Evolutionary conservation across 2,888 invertebrate genomes (phyloP).

Genomic region (Ormyrus pomaceus): DNA sequence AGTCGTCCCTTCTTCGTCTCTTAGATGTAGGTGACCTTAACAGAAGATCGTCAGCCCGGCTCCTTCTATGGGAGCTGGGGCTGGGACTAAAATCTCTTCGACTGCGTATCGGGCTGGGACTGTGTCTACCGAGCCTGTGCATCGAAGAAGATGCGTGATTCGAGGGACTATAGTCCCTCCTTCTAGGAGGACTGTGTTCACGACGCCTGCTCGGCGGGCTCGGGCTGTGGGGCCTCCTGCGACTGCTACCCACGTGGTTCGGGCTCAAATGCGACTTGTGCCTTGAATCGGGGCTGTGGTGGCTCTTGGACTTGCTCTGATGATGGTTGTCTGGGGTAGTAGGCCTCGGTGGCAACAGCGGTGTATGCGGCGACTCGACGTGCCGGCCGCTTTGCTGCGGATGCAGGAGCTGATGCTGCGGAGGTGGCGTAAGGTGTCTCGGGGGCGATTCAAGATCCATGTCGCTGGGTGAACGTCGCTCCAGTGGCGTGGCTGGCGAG

Average conservation of each 20-base stretch:
- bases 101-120: slow-evolving; percentile 68
- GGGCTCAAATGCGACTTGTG: slow-evolving; percentile 59
- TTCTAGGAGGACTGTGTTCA: slow-evolving; percentile 64
- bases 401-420: slow-evolving; percentile 19
- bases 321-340: slow-evolving; percentile 66
- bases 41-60: slow-evolving; percentile 64
- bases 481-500: slow-evolving; percentile 79
- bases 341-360: slow-evolving; percentile 78
- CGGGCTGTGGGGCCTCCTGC: slow-evolving; percentile 72
- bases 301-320: slow-evolving; percentile 63
- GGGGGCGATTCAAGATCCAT: slow-evolving; percentile 71
- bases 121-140: slow-evolving; percentile 66
- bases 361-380: slow-evolving; percentile 84
- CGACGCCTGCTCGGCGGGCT: slow-evolving; percentile 67
- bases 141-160: slow-evolving; percentile 53
- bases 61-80: slow-evolving; percentile 66
- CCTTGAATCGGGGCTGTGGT: slow-evolving; percentile 63
- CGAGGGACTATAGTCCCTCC: slow-evolving; percentile 70
- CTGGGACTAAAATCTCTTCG: slow-evolving; percentile 69
- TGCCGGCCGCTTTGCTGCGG: slow-evolving; percentile 58
- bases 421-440: slow-evolving; percentile 65
- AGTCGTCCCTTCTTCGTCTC: slow-evolving; percentile 74
- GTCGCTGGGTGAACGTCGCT: slow-evolving; percentile 69
- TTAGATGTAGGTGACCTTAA: slow-evolving; percentile 68
- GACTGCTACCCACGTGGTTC: slow-evolving; percentile 51